Conservation (phyloP, 2,888 invertebrate species). For the Perdita meconis region DNA sequence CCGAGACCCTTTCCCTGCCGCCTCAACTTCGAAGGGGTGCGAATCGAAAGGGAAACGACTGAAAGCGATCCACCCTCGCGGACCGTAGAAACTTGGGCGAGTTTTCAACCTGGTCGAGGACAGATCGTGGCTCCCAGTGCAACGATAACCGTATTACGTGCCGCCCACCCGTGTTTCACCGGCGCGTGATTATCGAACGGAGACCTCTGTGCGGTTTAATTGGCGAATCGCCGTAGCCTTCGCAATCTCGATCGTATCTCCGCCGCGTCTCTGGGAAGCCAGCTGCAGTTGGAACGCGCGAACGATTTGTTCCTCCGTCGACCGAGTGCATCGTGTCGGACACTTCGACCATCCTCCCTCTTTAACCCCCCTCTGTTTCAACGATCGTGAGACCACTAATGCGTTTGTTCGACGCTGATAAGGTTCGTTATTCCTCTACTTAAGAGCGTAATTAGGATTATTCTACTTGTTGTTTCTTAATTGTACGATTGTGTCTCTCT, state of each 20-base stretch:
- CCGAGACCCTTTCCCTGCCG: conserved; percentile 25
- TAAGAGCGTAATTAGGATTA: conserved; percentile 15
- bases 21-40: conserved; percentile 54
- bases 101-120: conserved; percentile 24
- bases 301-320: conserved; percentile 12
- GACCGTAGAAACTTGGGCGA: conserved; percentile 39
- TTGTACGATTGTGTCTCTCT: conserved; percentile 13
- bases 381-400: conserved; percentile 5
- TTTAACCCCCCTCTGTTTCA: not conserved
- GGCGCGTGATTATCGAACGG: conserved; percentile 55
- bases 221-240: conserved; percentile 44
- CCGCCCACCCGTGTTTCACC: conserved; percentile 40
- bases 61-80: not conserved
- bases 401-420: conserved; percentile 17
- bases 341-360: not conserved
- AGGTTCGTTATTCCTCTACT: conserved; percentile 19
- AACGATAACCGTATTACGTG: conserved; percentile 63
- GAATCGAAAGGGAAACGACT: conserved; percentile 67
- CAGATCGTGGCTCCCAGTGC: conserved; percentile 44
- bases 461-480: conserved; percentile 6
- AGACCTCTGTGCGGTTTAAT: conserved; percentile 52
- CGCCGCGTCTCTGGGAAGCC: conserved; percentile 35
- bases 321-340: conserved; percentile 6
- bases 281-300: conserved; percentile 8
- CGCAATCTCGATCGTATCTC: conserved; percentile 55